phyloP scores from a whole-genome alignment of 2,888 invertebrate species.

The Nasonovia ribisnigri region DNA sequence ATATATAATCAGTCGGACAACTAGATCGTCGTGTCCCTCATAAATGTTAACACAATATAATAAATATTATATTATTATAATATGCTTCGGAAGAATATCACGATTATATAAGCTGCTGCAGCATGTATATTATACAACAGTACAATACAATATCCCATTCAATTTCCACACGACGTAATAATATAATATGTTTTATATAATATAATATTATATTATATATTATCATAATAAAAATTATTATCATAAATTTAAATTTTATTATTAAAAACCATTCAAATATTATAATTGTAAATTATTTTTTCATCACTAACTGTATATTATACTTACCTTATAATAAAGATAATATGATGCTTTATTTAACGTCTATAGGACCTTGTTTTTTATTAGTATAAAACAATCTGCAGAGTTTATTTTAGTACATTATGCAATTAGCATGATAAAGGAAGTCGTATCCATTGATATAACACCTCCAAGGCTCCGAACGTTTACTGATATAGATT shows the following conservation, averaged over 20 bases:
- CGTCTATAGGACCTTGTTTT: neutral
- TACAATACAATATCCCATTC: conserved; percentile 25
- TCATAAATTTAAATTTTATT: neutral
- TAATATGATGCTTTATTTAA: no score
- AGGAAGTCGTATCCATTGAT: no score
- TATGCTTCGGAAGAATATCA: conserved; percentile 21
- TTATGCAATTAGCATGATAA: no score
- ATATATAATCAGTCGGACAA: conserved; percentile 50
- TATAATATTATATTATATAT: neutral
- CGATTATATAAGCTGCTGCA: neutral
- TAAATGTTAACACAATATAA: conserved; percentile 48
- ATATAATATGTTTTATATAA: neutral
- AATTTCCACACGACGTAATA: conserved; percentile 11
- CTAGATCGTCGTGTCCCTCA: conserved; percentile 49
- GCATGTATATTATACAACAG: no score
- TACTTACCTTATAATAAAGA: neutral
- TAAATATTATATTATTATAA: conserved; percentile 18
- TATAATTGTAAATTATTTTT: neutral
- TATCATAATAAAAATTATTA: neutral
- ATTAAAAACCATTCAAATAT: neutral
- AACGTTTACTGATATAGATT: no score
- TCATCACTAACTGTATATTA: neutral
- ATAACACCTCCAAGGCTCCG: no score
- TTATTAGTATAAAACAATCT: no score
- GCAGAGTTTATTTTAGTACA: no score